Base-by-base conservation (phyloP, 2,797 vertebrate species). In the Coendou prehensilis region DNA sequence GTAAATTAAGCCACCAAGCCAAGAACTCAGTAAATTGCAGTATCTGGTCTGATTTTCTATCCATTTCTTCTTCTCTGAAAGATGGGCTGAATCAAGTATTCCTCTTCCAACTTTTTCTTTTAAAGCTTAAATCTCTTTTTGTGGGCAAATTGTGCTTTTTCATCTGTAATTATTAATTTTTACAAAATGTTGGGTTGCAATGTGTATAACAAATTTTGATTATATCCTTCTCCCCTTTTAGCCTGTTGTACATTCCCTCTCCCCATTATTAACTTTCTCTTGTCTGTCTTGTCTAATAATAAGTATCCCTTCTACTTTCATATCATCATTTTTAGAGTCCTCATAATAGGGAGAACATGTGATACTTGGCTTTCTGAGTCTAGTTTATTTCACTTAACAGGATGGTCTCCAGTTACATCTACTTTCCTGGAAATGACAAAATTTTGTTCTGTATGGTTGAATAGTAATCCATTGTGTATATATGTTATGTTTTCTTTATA, bases 41-140 rank as follows among this genome's bases (percentile, higher is more conserved):
- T 91, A 86, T 95, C 93, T 96, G 96, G 73, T 85, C 84, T 94
- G 91, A 33, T 95, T 95, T 59, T 95, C 87, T 41, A 86, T 52
- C 22, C 33, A 50, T 83, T 10, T 75, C 22, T 14, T 67, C 26
- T 90, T 82, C 30, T 89, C 45, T 95, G 71, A 47, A 97, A 97
- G 94, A 96, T 41, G 15, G 26, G 54, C 82, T 94, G 67, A 97
- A 96, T 90, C 91, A 87, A 97, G 93, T 93, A 91, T 97, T 95
- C 97, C 33, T 91, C 89, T 81, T 92, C 82, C 30, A 88, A 73
- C 86, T 97, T 95, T 91, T 89, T n/a, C 6, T 41, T 41, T 22
- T 22, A 71, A 71, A 41, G n/a, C 4, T 20, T 41, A 41, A 71
- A 41, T 41, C n/a, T 41, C 20, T 71, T 71, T 71, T 71, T 3